Evolutionary conservation across 2,113 vertebrate species (phyloP).

Genomic region (Grantiella picta): DNA sequence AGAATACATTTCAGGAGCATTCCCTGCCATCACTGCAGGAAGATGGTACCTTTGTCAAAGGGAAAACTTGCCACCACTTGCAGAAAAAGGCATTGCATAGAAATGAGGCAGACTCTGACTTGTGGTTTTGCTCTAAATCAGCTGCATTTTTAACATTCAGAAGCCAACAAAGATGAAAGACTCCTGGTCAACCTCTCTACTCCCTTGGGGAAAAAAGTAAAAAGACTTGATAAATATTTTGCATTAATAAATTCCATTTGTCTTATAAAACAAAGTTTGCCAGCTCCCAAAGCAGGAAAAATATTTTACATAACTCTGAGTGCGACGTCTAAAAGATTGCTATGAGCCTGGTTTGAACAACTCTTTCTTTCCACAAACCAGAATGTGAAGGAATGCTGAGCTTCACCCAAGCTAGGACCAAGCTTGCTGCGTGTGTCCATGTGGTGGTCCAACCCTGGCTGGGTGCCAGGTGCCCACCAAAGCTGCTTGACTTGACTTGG

Average conservation of each 20-base stretch:
- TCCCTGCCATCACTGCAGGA: neutral
- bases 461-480: neutral
- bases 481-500: neutral
- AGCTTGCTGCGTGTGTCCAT: neutral
- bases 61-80: neutral
- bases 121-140: constrained; percentile 12
- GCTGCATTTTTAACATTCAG: constrained; percentile 31
- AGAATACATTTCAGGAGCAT: neutral
- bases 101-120: neutral
- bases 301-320: constrained; percentile 75
- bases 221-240: constrained; percentile 73
- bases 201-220: constrained; percentile 21
- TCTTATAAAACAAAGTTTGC: constrained; percentile 67
- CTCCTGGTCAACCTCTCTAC: constrained; percentile 21
- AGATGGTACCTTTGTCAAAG: neutral
- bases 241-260: constrained; percentile 79
- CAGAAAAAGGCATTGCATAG: neutral
- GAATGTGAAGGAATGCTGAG: constrained; percentile 33
- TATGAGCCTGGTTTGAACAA: constrained; percentile 49
- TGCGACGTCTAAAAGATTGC: constrained; percentile 45
- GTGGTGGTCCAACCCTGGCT: neutral
- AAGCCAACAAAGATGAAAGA: constrained; percentile 58
- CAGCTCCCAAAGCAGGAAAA: constrained; percentile 73
- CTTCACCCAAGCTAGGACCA: neutral
- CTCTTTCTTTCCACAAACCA: constrained; percentile 65